Base-by-base conservation (phyloP, 2,888 invertebrate genomes). In the Prenolepis imparis region DNA sequence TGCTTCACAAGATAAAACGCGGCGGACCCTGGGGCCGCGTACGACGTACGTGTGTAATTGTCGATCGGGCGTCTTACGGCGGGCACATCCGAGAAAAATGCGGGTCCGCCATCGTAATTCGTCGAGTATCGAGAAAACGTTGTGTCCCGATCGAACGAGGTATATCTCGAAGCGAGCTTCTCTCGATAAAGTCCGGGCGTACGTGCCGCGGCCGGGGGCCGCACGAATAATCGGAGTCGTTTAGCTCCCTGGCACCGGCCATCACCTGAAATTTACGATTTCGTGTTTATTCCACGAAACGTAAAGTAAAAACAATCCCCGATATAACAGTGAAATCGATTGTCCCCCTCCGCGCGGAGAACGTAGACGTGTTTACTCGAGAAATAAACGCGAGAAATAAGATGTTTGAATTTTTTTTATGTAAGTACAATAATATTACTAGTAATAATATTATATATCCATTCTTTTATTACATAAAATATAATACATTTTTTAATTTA, bases 41-140 rank as follows among this genome's bases (percentile, higher is more conserved):
- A 77, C 75, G 57, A 57, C 68, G 70, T 80, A 80, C 78, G 78
- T 80, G 78, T 80, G 78, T 80, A 80, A 80, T 80, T 80, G 78
- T 80, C 78, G 70, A 48, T 80, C 36, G 78, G n/a, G 32, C 78
- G 59, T 68, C 78, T 78, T 68, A 78, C 57, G 59, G 41, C 28
- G 39, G 57, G 44, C 68, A 70, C 78, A 48, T 80, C 70, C 70
- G 70, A 80, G 78, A 80, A 70, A 80, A 80, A 80, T 80, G 78
- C 78, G 78, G 36, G 70, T n/a, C 36, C 59, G 36, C 48, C 44
- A 9, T 70, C 78, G 78, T 80, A 80, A 80, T 80, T 80, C 70
- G 78, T 48, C 78, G 78, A 59, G 44, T 78, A 59, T 68, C 78
- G 59, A 48, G 70, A n/a, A 48, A 80, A 70, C 78, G 78, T 44